Evolutionary conservation across 2,888 invertebrate genomes (phyloP).

Genomic region (Leucozona laternaria): DNA sequence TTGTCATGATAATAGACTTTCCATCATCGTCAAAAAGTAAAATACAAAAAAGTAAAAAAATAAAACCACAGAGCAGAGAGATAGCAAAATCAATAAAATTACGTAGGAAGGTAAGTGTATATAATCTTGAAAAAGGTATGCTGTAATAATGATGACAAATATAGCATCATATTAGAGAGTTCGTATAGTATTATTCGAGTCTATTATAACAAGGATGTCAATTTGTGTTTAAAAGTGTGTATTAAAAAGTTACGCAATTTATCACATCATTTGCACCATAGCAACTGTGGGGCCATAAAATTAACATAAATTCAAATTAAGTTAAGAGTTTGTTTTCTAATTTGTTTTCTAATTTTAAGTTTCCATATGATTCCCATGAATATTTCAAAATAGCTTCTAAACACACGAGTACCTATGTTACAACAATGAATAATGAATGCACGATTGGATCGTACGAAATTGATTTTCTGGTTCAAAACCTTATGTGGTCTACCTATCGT

Average conservation of each 20-base stretch:
- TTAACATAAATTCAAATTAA: constrained; percentile 21
- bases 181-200: background rate
- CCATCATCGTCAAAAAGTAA: constrained; percentile 11
- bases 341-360: background rate
- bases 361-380: background rate
- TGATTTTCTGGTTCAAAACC: too few relatives aligned
- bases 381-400: background rate
- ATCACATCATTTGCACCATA: background rate
- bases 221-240: constrained; percentile 11
- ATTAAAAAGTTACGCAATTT: constrained; percentile 14
- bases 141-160: constrained; percentile 43
- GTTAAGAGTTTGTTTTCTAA: background rate
- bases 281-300: constrained; percentile 18
- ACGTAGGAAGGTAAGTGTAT: constrained; percentile 11
- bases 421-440: too few relatives aligned
- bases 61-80: constrained; percentile 1
- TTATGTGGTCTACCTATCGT: too few relatives aligned
- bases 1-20: constrained; percentile 27
- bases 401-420: too few relatives aligned
- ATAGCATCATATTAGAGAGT: constrained; percentile 30
- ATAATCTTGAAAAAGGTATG: constrained; percentile 41
- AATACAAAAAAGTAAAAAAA: background rate
- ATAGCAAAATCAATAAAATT: constrained; percentile 24
- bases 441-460: too few relatives aligned
- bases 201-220: constrained; percentile 9